Evolutionary conservation across 2,113 vertebrate genomes (phyloP), one percentile per base, ranked within the genome.

Genomic region (Furnarius figulus): DNA sequence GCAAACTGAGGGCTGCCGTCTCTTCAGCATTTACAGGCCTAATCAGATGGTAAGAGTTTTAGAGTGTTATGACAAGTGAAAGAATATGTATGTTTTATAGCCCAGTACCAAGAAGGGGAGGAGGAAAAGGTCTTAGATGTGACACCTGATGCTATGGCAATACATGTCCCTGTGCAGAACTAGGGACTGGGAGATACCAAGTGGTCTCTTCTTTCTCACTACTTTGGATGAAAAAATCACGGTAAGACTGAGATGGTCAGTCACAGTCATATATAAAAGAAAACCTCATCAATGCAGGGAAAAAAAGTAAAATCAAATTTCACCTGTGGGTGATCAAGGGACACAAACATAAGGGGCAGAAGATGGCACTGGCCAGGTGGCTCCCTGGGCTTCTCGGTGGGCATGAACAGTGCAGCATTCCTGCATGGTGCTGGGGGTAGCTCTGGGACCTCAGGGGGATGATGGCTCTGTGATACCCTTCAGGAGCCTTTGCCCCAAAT

Each of bases 321-420:
- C 4, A 3, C 6, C 65, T 35, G 12, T 4, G 9, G 23, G 3
- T 52, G 24, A 39, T 66, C 6, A 70, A 89, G 39, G 15, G 56
- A 28, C 3, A 6, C 35, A 61, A 12, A 2, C 0, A 0, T 40
- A 24, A 82, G 50, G 19, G 76, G 20, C 23, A 49, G 46, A 72
- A 67, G 15, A 13, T n/a, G 47, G 8, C 20, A 37, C 21, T 70
- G 49, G 12, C n/a, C 44, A 16, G 8, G 13, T 35, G 39, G 4
- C 30, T 90, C 19, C 16, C 47, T 53, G 73, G 52, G 17, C 30
- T 66, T 24, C 14, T 25, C 15, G n/a, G 13, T 8, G 65, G 11
- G 4, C 33, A 66, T 0, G 4, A 77, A 35, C 24, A 49, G n/a
- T 15, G 17, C 23, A 55, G 49, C 18, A 8, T 77, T 23, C 9